Base-by-base conservation (phyloP, 2,888 invertebrate genomes). In the Tubulanus polymorphus region DNA sequence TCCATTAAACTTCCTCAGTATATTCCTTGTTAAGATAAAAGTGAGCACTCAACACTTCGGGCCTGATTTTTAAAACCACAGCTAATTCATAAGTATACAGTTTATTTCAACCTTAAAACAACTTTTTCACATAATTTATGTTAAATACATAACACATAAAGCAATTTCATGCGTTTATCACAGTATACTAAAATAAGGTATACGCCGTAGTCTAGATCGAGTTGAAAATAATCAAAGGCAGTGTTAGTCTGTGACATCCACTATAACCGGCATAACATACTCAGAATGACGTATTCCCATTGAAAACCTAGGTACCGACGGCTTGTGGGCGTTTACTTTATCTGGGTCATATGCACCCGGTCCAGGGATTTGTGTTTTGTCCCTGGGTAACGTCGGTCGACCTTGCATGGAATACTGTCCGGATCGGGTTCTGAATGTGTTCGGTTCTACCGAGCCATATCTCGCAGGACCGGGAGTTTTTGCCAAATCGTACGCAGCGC, bases 201-300 rank as follows among this genome's bases (percentile, higher is more conserved):
- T n/a, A n/a, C n/a, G n/a, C n/a, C n/a, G n/a, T n/a, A n/a, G n/a
- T n/a, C n/a, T n/a, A n/a, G n/a, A n/a, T n/a, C n/a, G n/a, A n/a
- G n/a, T n/a, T n/a, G n/a, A n/a, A n/a, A n/a, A n/a, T n/a, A n/a
- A n/a, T n/a, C n/a, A n/a, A n/a, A n/a, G n/a, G n/a, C n/a, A n/a
- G n/a, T n/a, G n/a, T 54, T 51, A 59, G 20, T 61, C 50, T 25
- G 51, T 53, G 47, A 65, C 62, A 52, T 69, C 68, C 10, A 68
- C 64, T 37, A 69, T 45, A 1, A 63, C 58, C 12, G 70, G 68
- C 65, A 66, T 61, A 20, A 61, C 57, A 53, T 64, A 68, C 37
- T 67, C 63, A 18, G 69, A 68, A 57, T 71, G 70, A 35, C 61
- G 59, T 5, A 68, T 63, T 10, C 71, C 70, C 25, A 71, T 66